Conservation (phyloP, 2,797 vertebrate species). For the Macropus fuliginosus region DNA sequence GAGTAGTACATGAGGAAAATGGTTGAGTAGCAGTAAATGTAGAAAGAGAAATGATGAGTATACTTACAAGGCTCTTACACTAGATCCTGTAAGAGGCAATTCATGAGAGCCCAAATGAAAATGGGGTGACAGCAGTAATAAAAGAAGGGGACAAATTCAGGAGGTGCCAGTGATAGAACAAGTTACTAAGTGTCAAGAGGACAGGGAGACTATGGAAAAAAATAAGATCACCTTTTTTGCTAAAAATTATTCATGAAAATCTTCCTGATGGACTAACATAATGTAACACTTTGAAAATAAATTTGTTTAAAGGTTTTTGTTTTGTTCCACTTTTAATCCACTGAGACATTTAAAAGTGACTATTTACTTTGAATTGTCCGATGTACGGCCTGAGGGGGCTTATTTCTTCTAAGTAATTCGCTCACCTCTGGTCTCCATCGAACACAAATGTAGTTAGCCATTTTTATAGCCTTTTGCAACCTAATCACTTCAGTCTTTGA, state of each 20-base stretch:
- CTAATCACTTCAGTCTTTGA: conserved; percentile 46
- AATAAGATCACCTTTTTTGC: background rate
- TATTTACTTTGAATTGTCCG: conserved; percentile 39
- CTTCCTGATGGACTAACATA: background rate
- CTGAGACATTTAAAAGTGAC: background rate
- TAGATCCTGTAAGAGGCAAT: background rate
- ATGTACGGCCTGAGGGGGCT: conserved; percentile 37
- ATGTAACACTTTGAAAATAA: conserved; percentile 14
- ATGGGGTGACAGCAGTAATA: background rate
- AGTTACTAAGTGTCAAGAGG: background rate
- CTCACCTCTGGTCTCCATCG: conserved; percentile 39
- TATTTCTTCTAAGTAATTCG: conserved; percentile 57
- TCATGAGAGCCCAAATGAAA: background rate
- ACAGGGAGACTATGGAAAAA: background rate
- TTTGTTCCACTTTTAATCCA: background rate
- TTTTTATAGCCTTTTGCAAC: conserved; percentile 43
- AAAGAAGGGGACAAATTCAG: background rate
- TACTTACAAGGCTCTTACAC: background rate
- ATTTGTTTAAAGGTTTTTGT: conserved; percentile 42
- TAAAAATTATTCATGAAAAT: background rate
- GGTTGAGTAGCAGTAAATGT: background rate
- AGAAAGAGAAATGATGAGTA: background rate
- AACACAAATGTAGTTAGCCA: conserved; percentile 12
- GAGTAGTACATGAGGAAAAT: background rate
- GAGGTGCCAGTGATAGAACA: background rate